Conservation (phyloP, 2,888 invertebrate genomes). For the Dicyrtoma fusca region DNA sequence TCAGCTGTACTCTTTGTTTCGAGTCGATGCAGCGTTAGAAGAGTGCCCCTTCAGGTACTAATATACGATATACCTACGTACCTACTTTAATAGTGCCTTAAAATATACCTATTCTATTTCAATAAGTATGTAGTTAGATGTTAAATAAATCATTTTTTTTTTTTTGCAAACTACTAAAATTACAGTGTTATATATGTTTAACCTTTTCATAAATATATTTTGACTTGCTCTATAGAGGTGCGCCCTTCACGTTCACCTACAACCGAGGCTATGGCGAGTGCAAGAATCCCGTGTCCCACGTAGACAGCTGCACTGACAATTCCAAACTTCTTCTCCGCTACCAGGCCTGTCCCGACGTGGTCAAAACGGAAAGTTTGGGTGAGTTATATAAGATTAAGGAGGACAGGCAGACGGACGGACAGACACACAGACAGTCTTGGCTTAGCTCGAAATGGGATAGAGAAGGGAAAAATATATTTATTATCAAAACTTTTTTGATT, state of each 20-base stretch:
- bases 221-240: constrained; percentile 61
- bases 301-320: constrained; percentile 82
- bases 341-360: constrained; percentile 80
- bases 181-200: no score
- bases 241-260: constrained; percentile 81
- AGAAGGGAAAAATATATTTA: no score
- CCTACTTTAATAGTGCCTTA: background rate
- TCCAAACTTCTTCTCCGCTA: constrained; percentile 77
- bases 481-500: no score
- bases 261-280: constrained; percentile 72
- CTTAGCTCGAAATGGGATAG: no score
- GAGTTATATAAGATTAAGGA: constrained; percentile 55
- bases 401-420: background rate
- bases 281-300: constrained; percentile 73
- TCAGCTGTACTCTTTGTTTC: constrained; percentile 74
- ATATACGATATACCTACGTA: background rate
- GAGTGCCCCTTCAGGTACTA: constrained; percentile 71
- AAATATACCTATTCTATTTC: constrained; percentile 1
- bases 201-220: no score
- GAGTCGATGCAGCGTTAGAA: constrained; percentile 71
- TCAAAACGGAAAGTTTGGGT: constrained; percentile 78
- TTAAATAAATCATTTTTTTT: background rate
- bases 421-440: no score
- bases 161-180: no score
- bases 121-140: background rate